Evolutionary conservation across 2,888 invertebrate species (phyloP).

Genomic region (Drosophila rellima): DNA sequence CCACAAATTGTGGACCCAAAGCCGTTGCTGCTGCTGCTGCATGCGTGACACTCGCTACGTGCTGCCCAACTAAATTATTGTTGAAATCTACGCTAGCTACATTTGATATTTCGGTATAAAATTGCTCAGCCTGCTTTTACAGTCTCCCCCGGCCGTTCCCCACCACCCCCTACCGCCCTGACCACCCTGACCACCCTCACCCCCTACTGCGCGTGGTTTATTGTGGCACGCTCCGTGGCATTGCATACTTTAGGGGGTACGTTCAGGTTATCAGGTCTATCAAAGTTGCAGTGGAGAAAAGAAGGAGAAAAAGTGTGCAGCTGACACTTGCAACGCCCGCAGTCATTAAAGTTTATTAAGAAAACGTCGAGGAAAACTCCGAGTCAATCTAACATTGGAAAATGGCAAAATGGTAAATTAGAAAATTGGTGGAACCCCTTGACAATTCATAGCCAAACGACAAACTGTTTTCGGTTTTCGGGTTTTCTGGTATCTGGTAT

Average conservation of each 20-base stretch:
- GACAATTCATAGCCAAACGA: constrained; percentile 42
- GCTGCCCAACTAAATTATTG: constrained; percentile 77
- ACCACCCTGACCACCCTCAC: too few relatives aligned
- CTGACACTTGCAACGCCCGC: constrained; percentile 64
- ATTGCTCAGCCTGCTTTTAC: constrained; percentile 48
- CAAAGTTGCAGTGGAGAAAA: constrained; percentile 67
- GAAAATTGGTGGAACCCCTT: constrained; percentile 26
- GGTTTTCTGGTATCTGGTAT: constrained; percentile 7
- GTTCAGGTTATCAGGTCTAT: constrained; percentile 63
- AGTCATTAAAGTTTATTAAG: constrained; percentile 80
- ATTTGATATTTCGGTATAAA: constrained; percentile 42
- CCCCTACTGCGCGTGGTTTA: constrained; percentile 22
- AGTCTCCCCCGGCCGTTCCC: neutral
- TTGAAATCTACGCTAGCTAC: constrained; percentile 57
- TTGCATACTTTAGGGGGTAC: constrained; percentile 63
- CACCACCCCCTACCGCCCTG: neutral
- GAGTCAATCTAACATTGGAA: constrained; percentile 42
- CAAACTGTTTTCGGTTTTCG: constrained; percentile 47
- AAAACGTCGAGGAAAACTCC: constrained; percentile 61
- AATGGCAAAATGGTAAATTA: constrained; percentile 15
- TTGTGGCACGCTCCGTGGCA: constrained; percentile 26
- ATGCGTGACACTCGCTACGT: constrained; percentile 72
- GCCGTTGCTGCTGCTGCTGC: constrained; percentile 27
- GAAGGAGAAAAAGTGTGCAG: constrained; percentile 31
- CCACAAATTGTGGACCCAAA: constrained; percentile 19